Evolutionary conservation across 2,888 invertebrate genomes (phyloP).

Genomic region (Lepidocyrtinus sp.): DNA sequence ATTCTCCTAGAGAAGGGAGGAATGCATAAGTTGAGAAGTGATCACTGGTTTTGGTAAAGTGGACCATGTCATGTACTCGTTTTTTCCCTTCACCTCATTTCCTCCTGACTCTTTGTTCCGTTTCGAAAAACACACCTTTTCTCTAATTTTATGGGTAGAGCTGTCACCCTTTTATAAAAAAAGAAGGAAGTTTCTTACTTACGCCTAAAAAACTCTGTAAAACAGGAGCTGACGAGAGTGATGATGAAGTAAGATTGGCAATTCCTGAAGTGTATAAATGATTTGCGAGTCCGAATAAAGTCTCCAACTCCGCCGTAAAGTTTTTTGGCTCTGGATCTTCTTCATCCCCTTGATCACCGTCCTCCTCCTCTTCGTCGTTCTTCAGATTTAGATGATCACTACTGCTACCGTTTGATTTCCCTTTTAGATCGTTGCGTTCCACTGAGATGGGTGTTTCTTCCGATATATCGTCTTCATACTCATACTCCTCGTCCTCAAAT

Average conservation of each 20-base stretch:
- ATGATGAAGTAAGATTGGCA: constrained; percentile 50
- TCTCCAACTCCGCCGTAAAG: constrained; percentile 57
- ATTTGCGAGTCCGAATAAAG: constrained; percentile 65
- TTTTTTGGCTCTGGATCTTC: constrained; percentile 52
- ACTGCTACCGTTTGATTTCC: constrained; percentile 9
- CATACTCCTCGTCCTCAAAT: constrained; percentile 44
- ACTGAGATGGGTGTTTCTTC: not conserved
- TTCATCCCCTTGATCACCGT: constrained; percentile 24
- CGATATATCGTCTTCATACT: constrained; percentile 30
- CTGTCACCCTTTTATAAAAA: constrained; percentile 3
- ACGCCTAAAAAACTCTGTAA: constrained; percentile 2
- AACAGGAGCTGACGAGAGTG: constrained; percentile 17
- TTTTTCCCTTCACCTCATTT: not conserved
- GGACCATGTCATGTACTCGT: constrained; percentile 16
- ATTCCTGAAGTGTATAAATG: constrained; percentile 65
- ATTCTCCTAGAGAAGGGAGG: not conserved
- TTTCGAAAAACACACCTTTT: constrained; percentile 1
- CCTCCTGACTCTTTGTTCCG: not conserved
- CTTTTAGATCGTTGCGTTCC: not conserved
- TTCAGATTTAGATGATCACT: not conserved
- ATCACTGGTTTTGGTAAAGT: not conserved
- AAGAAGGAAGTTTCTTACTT: constrained; percentile 2
- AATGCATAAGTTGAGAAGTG: too few species aligned
- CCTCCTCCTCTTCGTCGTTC: constrained; percentile 43
- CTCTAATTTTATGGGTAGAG: not conserved